phyloP scores from a whole-genome alignment of 2,888 invertebrate genomes.

The Rhopalosiphum nymphaeae region DNA sequence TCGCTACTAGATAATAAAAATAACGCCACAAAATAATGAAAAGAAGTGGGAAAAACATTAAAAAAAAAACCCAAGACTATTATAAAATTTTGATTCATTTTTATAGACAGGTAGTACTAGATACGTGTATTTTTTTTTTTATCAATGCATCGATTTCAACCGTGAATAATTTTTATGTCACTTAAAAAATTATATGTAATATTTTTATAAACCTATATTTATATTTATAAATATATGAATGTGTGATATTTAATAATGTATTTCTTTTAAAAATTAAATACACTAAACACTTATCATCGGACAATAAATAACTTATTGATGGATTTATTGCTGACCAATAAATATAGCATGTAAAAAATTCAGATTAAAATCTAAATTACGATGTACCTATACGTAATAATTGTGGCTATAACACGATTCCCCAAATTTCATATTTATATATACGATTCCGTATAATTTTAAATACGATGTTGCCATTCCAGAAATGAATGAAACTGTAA shows the following conservation, averaged over 20 bases:
- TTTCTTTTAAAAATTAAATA: background rate
- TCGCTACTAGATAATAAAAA: background rate
- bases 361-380: background rate
- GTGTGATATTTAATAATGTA: background rate
- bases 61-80: background rate
- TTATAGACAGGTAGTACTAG: background rate
- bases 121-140: constrained; percentile 8
- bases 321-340: background rate
- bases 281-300: background rate
- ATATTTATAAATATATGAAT: too few relatives aligned
- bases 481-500: too few relatives aligned
- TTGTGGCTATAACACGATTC: too few relatives aligned
- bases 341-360: background rate
- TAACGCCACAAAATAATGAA: background rate
- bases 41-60: background rate
- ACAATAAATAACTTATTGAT: background rate
- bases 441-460: too few relatives aligned
- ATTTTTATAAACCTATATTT: background rate
- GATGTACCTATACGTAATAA: background rate
- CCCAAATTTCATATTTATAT: too few relatives aligned
- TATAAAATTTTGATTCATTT: constrained; percentile 9
- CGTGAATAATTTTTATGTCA: constrained; percentile 18
- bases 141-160: constrained; percentile 11
- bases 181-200: background rate
- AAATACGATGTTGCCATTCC: too few relatives aligned